Base-by-base conservation (phyloP, 2,888 invertebrate genomes). In the Aleiodes testaceus region DNA sequence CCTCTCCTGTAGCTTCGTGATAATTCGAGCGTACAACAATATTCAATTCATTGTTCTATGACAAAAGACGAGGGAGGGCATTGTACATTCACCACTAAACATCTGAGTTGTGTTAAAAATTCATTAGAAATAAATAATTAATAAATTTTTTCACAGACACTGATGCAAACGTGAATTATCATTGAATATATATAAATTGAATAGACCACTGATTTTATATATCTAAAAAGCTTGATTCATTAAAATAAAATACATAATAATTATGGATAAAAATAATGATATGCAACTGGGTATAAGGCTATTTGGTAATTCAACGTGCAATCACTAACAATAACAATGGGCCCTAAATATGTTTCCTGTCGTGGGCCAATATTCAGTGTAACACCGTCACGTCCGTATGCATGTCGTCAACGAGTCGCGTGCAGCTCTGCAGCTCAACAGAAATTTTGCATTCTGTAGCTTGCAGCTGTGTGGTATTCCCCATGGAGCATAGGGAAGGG, bases 1-100 rank as follows among this genome's bases (percentile, higher is more conserved):
- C 69, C 70, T 65, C 59, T 66, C 68, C 18, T 12, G 45, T 36
- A 42, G 68, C 26, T 68, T 49, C 53, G 59, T 47, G 69, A 71
- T 73, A 66, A 74, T 70, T 76, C 66, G 72, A 76, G 65, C 71
- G 66, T 73, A 68, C 69, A 75, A 67, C 55, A 73, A 64, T 69
- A 64, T 69, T 69, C 72, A 67, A 9, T 44, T 69, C 63, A 70
- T 69, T 65, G 71, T 70, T 61, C 42, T 69, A 70, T 61, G 12
- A 26, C 42, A 26, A 55, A 12, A 20, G 53, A 9, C 2, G 36
- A 36, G 36, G 9, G 6, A 9, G 36, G 11, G 36, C 36, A 9
- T 36, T 36, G 5, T 6, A 36, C 7, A 36, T 36, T 3, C 36
- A 36, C 36, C 36, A 36, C 36, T 36, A 36, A 36, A 36, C 9